phyloP scores from a whole-genome alignment of 2,113 vertebrate genomes.

The Myotis yumanensis region DNA sequence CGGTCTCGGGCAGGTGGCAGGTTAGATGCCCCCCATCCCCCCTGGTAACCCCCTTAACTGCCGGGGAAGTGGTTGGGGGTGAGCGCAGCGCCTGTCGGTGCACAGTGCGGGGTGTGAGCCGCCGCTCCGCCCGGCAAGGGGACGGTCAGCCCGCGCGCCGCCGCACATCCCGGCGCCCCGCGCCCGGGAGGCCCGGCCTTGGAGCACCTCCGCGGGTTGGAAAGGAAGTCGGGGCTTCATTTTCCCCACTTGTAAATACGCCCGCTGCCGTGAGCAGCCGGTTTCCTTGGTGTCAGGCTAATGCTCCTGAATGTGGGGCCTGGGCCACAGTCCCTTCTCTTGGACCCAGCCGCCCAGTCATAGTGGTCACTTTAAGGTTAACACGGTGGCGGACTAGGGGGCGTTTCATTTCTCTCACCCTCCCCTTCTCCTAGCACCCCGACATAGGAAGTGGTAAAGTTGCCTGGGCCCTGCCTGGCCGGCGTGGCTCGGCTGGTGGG shows the following conservation, averaged over 20 bases:
- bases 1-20: background rate
- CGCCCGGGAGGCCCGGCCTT: background rate
- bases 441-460: background rate
- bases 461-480: no score
- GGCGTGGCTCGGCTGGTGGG: no score
- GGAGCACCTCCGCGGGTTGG: background rate
- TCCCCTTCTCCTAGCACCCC: background rate
- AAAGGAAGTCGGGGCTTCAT: background rate
- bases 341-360: background rate
- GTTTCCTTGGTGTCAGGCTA: background rate
- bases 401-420: background rate
- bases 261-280: background rate
- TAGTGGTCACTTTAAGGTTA: background rate
- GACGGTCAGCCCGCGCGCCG: background rate
- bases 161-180: background rate
- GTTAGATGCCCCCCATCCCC: background rate
- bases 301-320: background rate
- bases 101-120: background rate
- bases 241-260: background rate
- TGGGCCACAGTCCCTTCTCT: background rate
- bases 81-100: background rate
- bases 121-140: background rate
- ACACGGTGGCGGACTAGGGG: background rate
- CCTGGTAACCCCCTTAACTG: background rate
- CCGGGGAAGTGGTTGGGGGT: background rate